Base-by-base conservation (phyloP, 2,113 vertebrate genomes). In the Ptychochromis oligacanthus region DNA sequence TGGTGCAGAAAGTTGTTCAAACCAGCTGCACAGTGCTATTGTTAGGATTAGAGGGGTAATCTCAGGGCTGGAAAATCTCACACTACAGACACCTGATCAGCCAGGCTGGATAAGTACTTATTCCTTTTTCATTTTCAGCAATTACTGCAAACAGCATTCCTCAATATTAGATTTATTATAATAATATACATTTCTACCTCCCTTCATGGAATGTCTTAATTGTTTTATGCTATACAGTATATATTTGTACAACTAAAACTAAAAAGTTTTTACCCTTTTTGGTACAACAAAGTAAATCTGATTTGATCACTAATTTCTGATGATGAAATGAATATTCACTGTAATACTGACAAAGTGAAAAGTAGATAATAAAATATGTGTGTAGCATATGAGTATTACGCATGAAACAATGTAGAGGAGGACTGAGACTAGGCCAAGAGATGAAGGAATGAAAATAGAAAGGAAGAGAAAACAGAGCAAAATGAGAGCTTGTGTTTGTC, bases 41-140 rank as follows among this genome's bases (percentile, higher is more conserved):
- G 89, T 93, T 91, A 55, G 93, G 95, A 94, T 95, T 94, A 94
- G 91, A 79, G 74, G 70, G 91, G 87, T 92, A 93, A 94, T 93
- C 93, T 93, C 89, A 65, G 52, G 75, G 85, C 86, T 88, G 61
- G 77, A 87, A 82, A 83, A 85, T 84, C 89, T 92, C 85, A 80
- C 76, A 46, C 61, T 15, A 49, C 82, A 89, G 86, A 91, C 83
- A 91, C 90, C 86, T 92, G 86, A 95, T 93, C 91, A 89, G 83
- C 59, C 40, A 20, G 78, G 72, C 46, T 43, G 86, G 87, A 88
- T 89, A 86, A 84, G 81, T 83, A 72, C 86, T 80, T 88, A 59
- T 90, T 88, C 80, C 56, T 77, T 65, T 88, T 89, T 88, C 28
- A 83, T 83, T 83, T 74, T 77, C 55, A 40, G 59, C 77, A 84